A percentile compares a stretch with the other conserved stretches of the same genome.
phyloP scores from a whole-genome alignment of 2,888 invertebrate species.

The Metallyticus violacea region DNA sequence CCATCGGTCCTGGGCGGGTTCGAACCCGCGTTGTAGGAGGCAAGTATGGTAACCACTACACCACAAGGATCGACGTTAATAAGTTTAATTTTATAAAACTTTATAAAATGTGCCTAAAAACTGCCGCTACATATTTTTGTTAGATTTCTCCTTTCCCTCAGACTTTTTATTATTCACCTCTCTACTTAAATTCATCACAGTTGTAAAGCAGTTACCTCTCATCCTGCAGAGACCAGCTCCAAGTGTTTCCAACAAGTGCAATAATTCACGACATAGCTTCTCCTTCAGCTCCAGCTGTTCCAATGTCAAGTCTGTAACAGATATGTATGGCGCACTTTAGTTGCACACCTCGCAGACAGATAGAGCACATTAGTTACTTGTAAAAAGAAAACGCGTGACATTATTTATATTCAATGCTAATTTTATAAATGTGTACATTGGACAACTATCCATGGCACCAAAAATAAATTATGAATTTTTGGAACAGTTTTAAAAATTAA shows the following conservation, averaged over 20 bases:
- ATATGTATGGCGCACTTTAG: conserved; percentile 20
- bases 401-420: not conserved
- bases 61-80: too few species aligned
- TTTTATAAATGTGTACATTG: not conserved
- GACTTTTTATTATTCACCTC: too few species aligned
- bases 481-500: not conserved
- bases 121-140: too few species aligned
- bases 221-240: conserved; percentile 49
- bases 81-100: too few species aligned
- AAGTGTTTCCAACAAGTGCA: conserved; percentile 56
- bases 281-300: conserved; percentile 57
- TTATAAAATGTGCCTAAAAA: too few species aligned
- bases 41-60: too few species aligned
- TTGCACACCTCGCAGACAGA: not conserved
- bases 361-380: not conserved
- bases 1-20: too few species aligned
- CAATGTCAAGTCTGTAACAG: conserved; percentile 56
- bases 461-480: not conserved
- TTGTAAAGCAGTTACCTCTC: conserved; percentile 32
- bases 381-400: not conserved
- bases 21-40: too few species aligned
- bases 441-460: not conserved
- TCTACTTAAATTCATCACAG: not conserved
- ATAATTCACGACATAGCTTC: conserved; percentile 58
- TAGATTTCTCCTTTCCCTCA: too few species aligned